These are phyloP conservation scores for Ceraclea dissimilis DNA, from an alignment of 2,888 invertebrate species.

Conservation along the genomic window DNA sequence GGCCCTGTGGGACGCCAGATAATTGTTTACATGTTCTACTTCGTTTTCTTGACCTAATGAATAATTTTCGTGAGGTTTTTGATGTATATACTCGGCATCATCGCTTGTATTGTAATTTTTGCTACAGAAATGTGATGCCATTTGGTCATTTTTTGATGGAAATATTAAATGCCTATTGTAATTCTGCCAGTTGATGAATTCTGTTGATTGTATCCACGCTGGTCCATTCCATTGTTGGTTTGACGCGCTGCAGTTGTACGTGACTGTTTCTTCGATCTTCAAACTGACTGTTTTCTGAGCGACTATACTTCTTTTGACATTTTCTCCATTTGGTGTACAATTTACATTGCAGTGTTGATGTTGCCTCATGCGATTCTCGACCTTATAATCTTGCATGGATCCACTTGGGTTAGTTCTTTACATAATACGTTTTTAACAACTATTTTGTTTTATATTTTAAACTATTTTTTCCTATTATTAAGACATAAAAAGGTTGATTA, in stretches of 20 bases:
- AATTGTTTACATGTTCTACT: background rate
- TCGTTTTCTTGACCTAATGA: background rate
- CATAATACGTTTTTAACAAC: too few species aligned
- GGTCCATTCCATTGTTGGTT: background rate
- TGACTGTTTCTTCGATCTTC: conserved; percentile 11
- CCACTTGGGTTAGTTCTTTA: too few species aligned
- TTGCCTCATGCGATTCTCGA: background rate
- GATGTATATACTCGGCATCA: background rate
- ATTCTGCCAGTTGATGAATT: background rate
- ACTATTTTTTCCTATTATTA: too few species aligned
- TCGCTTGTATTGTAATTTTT: background rate
- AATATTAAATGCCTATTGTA: background rate
- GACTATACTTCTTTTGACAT: conserved; percentile 11
- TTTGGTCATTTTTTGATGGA: background rate
- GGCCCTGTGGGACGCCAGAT: background rate
- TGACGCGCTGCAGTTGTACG: background rate
- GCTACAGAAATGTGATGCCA: background rate
- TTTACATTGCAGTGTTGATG: background rate
- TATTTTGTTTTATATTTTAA: too few species aligned
- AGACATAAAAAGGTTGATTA: too few species aligned
- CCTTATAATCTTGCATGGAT: background rate
- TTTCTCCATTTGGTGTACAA: background rate
- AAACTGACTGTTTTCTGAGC: conserved; percentile 13
- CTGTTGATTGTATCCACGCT: background rate
- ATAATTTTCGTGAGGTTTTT: background rate